Conservation (phyloP, 92 coral and sea anemone genomes). For the Virgularia gustaviana region DNA sequence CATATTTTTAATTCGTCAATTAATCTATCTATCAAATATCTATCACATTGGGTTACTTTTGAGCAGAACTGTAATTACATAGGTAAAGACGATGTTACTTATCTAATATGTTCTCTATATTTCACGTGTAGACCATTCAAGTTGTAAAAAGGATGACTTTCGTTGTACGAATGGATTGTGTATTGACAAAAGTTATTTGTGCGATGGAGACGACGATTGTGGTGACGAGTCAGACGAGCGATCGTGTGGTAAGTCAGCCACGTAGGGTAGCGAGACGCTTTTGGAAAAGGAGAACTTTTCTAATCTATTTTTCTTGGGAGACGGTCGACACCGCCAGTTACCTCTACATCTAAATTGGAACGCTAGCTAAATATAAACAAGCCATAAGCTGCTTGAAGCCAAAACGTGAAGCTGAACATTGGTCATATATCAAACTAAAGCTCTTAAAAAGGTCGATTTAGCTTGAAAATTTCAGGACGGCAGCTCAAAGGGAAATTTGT, state of each 20-base stretch:
- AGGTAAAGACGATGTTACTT: not conserved
- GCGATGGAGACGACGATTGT: conserved; percentile 15
- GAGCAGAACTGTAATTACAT: not conserved
- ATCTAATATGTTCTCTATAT: not conserved
- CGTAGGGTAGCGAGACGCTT: too few relatives aligned
- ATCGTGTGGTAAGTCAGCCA: conserved; percentile 1
- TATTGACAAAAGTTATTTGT: not conserved
- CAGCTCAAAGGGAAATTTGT: too few relatives aligned
- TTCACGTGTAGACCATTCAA: not conserved
- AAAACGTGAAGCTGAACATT: too few relatives aligned
- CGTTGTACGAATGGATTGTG: conserved; percentile 16
- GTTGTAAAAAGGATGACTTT: not conserved
- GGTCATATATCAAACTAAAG: too few relatives aligned
- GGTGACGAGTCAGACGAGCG: conserved; percentile 3
- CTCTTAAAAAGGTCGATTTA: too few relatives aligned
- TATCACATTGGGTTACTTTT: not conserved
- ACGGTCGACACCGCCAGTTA: too few relatives aligned
- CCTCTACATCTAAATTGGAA: too few relatives aligned
- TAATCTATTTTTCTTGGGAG: not conserved
- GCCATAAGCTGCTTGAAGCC: too few relatives aligned
- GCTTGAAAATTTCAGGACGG: too few relatives aligned
- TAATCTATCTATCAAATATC: not conserved
- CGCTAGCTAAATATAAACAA: too few relatives aligned
- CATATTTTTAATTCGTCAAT: not conserved
- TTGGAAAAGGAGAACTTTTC: not conserved